phyloP scores from a whole-genome alignment of 2,113 vertebrate species.

The Leptobrachium ailaonicum region DNA sequence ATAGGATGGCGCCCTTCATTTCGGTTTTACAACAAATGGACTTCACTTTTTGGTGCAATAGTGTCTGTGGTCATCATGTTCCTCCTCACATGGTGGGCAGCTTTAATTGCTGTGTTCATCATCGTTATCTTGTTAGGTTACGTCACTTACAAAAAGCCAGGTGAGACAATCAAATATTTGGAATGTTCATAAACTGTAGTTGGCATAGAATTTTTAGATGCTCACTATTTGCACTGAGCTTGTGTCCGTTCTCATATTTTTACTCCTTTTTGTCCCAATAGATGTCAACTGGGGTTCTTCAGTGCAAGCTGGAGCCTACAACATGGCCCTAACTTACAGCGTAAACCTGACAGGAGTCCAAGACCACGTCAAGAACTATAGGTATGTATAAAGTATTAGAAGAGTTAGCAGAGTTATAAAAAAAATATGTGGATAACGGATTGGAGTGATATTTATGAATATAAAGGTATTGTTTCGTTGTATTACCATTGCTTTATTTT shows the following conservation, averaged over 20 bases:
- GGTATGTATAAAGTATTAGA: conserved; percentile 50
- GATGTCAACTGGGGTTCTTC: conserved; percentile 75
- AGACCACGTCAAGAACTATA: conserved; percentile 76
- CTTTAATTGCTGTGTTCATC: conserved; percentile 64
- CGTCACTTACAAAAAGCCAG: conserved; percentile 69
- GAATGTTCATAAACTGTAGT: not conserved
- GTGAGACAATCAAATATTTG: conserved; percentile 49
- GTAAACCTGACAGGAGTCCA: conserved; percentile 64
- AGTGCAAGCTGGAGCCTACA: conserved; percentile 69
- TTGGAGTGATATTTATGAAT: no score
- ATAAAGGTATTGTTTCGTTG: not conserved
- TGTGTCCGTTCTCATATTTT: not conserved
- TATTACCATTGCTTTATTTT: not conserved
- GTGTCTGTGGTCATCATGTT: conserved; percentile 72
- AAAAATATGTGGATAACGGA: no score
- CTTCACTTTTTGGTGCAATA: conserved; percentile 65
- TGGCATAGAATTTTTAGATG: not conserved
- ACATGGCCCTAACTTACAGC: conserved; percentile 69
- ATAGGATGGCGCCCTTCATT: conserved; percentile 72
- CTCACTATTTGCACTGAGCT: not conserved
- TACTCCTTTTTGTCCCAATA: conserved; percentile 41
- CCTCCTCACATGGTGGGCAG: conserved; percentile 73
- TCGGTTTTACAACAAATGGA: conserved; percentile 69
- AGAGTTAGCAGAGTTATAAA: no score
- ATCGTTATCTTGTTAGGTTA: conserved; percentile 70